Base-by-base conservation (phyloP, 1,140 invertebrate genomes). In the Solenopsis invicta region DNA sequence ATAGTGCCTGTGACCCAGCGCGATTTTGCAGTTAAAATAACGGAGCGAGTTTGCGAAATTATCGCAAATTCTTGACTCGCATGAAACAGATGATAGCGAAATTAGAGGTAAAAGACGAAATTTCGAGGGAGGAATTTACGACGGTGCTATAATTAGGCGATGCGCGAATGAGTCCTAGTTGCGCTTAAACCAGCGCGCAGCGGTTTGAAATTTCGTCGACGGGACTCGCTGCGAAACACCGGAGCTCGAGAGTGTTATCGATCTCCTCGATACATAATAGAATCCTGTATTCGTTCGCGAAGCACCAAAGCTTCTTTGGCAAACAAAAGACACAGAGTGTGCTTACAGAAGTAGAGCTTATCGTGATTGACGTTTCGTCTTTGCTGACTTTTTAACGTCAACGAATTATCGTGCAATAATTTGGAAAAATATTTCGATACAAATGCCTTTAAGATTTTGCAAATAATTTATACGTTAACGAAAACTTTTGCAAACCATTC, bases 201-300 rank as follows among this genome's bases (percentile, higher is more conserved):
- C 45, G 50, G 29, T 45, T 61, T 4, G n/a, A 77, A 77, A 77
- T 78, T 77, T 48, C 24, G 45, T 50, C 18, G 34, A 18, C 45
- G 10, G 2, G 29, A 52, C 69, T 74, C 59, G 54, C 18, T n/a
- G 24, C 48, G 56, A 37, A n/a, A 50, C 12, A 21, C 18, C 24
- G 62, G 41, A 48, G 85, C 21, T 84, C 72, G 64, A 82, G 74
- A 74, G 45, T 78, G 59, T 56, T 89, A 88, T 88, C 88, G 88
- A 88, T 88, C 71, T 85, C 34, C 56, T 37, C 50, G 45, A 89
- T 78, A 66, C 45, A 89, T 69, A 88, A 80, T 67, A 78, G 52
- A 88, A 61, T 45, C 45, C n/a, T 48, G 29, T 37, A 45, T 72
- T 75, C 69, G 37, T n/a, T 54, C 61, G 59, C 24, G 6, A 67